Percentiles rank a stretch among this genome's conserved stretches.
These are phyloP conservation scores for Polyommatus iphigenia DNA, from an alignment of 2,888 invertebrate species.

Conservation along the genomic window DNA sequence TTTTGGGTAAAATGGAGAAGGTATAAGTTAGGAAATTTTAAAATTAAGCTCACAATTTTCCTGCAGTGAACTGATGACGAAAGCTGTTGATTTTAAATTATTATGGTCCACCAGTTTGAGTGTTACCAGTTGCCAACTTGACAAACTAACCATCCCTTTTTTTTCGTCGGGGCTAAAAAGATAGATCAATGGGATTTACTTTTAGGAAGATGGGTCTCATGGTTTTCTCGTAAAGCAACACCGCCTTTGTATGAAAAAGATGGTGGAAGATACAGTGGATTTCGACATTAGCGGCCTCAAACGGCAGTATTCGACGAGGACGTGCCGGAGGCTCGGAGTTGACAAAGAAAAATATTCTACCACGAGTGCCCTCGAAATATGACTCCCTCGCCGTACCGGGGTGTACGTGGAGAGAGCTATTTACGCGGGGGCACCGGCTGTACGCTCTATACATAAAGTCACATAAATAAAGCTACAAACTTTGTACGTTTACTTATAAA, in stretches of 20 bases:
- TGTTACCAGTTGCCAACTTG: too few species aligned
- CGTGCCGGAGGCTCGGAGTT: slow-evolving; percentile 3
- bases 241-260: background rate
- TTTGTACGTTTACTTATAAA: slow-evolving; percentile 30
- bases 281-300: slow-evolving; percentile 2
- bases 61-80: too few species aligned
- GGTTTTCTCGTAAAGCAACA: background rate
- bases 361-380: slow-evolving; percentile 18
- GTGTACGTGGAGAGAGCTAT: slow-evolving; percentile 8
- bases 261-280: background rate
- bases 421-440: slow-evolving; percentile 6
- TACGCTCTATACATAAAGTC: slow-evolving; percentile 22
- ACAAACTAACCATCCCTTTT: too few species aligned
- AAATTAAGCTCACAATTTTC: too few species aligned
- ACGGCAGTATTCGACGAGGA: background rate
- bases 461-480: slow-evolving; percentile 30
- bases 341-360: slow-evolving; percentile 17
- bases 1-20: too few species aligned
- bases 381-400: background rate
- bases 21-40: too few species aligned
- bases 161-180: background rate
- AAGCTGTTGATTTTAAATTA: too few species aligned
- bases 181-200: background rate
- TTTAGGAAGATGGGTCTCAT: background rate
- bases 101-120: too few species aligned